Evolutionary conservation across 1,140 invertebrate species (phyloP).

Genomic region (Hypothenemus hampei): DNA sequence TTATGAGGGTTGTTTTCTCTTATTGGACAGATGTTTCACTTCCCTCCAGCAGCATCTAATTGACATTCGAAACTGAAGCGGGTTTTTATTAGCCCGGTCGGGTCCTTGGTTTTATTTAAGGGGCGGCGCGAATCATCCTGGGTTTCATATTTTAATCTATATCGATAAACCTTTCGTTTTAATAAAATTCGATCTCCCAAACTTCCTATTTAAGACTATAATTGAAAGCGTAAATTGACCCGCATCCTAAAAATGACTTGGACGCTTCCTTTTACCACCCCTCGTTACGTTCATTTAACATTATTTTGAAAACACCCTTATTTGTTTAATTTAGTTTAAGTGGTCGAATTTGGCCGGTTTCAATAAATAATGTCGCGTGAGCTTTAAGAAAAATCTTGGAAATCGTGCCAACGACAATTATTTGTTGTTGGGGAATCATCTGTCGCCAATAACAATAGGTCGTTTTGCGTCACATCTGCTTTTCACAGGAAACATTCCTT

Average conservation of each 20-base stretch:
- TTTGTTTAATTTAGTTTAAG: conserved; percentile 23
- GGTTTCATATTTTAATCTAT: neutral
- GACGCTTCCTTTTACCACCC: conserved; percentile 11
- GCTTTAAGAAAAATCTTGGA: neutral
- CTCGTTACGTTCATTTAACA: conserved; percentile 23
- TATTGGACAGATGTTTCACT: conserved; percentile 33
- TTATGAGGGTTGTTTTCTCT: conserved; percentile 31
- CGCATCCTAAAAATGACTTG: conserved; percentile 19
- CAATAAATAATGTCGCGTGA: neutral
- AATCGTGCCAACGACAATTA: too few species aligned
- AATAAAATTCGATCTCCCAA: conserved; percentile 2
- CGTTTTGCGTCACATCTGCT: conserved; percentile 26
- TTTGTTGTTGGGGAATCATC: conserved; percentile 10
- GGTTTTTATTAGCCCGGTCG: conserved; percentile 30
- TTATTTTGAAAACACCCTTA: conserved; percentile 27
- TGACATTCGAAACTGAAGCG: conserved; percentile 33
- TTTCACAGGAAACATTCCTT: conserved; percentile 21
- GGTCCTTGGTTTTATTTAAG: neutral
- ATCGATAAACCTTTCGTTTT: neutral
- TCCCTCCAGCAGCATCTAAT: conserved; percentile 35
- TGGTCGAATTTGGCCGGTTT: neutral
- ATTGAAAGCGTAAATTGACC: conserved; percentile 25
- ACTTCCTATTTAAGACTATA: conserved; percentile 15
- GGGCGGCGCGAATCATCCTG: neutral
- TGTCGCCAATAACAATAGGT: conserved; percentile 18